Evolutionary conservation across 2,888 invertebrate genomes (phyloP).

Genomic region (Nymphalis urticae): DNA sequence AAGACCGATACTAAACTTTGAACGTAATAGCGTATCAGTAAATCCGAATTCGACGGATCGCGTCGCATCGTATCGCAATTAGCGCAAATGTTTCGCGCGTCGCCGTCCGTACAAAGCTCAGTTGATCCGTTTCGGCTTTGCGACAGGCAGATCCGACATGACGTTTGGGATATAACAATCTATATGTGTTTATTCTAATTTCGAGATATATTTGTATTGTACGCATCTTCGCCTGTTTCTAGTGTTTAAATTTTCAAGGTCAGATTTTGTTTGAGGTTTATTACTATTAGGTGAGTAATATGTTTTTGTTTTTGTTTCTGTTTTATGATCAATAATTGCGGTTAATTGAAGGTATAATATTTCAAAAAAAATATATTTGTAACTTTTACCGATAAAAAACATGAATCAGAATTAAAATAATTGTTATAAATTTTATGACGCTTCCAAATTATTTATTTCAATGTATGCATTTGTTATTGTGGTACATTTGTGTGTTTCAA

Average conservation of each 20-base stretch:
- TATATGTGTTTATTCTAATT: slow-evolving; percentile 32
- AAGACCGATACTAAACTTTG: slow-evolving; percentile 38
- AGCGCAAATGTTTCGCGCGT: slow-evolving; percentile 66
- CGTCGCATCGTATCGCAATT: slow-evolving; percentile 72
- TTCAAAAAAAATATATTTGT: too few relatives aligned
- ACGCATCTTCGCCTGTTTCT: too few relatives aligned
- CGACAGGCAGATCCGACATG: slow-evolving; percentile 69
- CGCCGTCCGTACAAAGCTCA: slow-evolving; percentile 64
- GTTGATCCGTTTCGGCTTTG: slow-evolving; percentile 73
- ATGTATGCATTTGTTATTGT: slow-evolving; percentile 56
- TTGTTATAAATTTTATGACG: too few relatives aligned
- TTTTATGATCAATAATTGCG: too few relatives aligned
- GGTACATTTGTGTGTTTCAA: slow-evolving; percentile 67
- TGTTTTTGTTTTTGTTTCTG: too few relatives aligned
- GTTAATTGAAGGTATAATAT: too few relatives aligned
- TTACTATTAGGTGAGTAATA: slow-evolving; percentile 30
- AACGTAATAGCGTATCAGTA: slow-evolving; percentile 42
- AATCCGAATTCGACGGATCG: slow-evolving; percentile 49
- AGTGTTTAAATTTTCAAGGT: too few relatives aligned
- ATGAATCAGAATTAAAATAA: too few relatives aligned
- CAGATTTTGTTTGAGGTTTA: too few relatives aligned
- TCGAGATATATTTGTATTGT: neutral
- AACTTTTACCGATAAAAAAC: too few relatives aligned
- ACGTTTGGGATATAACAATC: slow-evolving; percentile 30
- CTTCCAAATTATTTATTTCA: slow-evolving; percentile 44